Conservation (phyloP, 35 echinoderm and acorn worm species). For the Nesometra sesokonis region DNA sequence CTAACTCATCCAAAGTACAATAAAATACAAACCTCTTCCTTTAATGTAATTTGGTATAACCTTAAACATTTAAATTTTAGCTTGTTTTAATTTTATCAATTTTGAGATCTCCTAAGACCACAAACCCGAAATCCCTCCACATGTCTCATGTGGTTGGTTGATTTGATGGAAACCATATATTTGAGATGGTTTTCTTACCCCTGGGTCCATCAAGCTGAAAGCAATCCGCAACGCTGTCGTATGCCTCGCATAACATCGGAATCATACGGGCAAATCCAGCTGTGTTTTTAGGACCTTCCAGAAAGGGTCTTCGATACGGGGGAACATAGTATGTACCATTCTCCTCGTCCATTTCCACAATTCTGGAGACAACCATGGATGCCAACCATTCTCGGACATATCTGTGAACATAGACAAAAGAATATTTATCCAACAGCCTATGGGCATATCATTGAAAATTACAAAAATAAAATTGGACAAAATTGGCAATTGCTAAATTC, state of each 20-base stretch:
- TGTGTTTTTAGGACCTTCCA: conserved; percentile 67
- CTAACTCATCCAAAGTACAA: too few relatives aligned
- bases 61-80: too few relatives aligned
- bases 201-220: conserved; percentile 74
- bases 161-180: too few relatives aligned
- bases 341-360: conserved; percentile 66
- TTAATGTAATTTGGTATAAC: too few relatives aligned
- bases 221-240: conserved; percentile 61
- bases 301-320: conserved; percentile 48
- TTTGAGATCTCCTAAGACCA: too few relatives aligned
- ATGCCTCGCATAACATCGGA: conserved; percentile 74
- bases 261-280: conserved; percentile 68
- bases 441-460: too few relatives aligned
- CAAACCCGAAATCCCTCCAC: too few relatives aligned
- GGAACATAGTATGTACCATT: conserved; percentile 70
- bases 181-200: conserved; percentile 38
- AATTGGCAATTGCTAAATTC: too few relatives aligned
- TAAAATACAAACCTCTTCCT: too few relatives aligned
- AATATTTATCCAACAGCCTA: not conserved
- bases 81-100: too few relatives aligned
- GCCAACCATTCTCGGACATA: conserved; percentile 93
- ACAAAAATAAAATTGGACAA: too few relatives aligned
- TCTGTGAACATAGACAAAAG: conserved; percentile 24
- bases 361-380: conserved; percentile 71
- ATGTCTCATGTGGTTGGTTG: too few relatives aligned